Base-by-base conservation (phyloP, 1,140 invertebrate genomes). In the Meteorus sp. region DNA sequence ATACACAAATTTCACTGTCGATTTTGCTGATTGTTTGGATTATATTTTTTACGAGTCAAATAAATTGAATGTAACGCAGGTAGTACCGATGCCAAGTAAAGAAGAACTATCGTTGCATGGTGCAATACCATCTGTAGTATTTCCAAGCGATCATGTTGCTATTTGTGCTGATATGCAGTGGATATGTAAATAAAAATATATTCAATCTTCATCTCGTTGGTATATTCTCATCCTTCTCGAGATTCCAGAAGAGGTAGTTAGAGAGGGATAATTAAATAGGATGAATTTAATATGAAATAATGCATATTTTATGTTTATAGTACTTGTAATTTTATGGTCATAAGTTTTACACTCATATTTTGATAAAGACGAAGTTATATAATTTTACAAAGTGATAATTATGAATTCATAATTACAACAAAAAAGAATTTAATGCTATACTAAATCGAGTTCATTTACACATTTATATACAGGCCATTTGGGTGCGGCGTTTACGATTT, bases 81-180 rank as follows among this genome's bases (percentile, higher is more conserved):
- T 90, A 1, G 79, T 97, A 55, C 93, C 93, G 2, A 81, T 94
- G 60, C 92, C 93, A 0, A 85, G 82, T 22, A 80, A 87, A 51
- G 88, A 93, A 65, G 88, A 94, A 66, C 75, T 97, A 11, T 82
- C 74, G 44, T 71, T 81, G 29, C 75, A 93, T 69, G 79, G 72
- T 39, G 94, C 91, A 8, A 82, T 97, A 59, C 95, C 95, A 1
- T 97, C 90, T 67, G 77, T 90, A 13, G 85, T 89, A 6, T 93
- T 91, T 79, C 95, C 95, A 1, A 97, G 94, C 13, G 95, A 98
- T 83, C 95, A 98, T 79, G 78, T 98, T 62, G 88, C 95, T 47
- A 78, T 96, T 44, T 82, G 95, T 53, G 89, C 89, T 45, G 93
- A 95, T 81, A 77, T 98, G 27, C 76, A 81, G 56, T 87, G 86